Conservation (phyloP, 2,888 invertebrate genomes). For the Molorchus minor region DNA sequence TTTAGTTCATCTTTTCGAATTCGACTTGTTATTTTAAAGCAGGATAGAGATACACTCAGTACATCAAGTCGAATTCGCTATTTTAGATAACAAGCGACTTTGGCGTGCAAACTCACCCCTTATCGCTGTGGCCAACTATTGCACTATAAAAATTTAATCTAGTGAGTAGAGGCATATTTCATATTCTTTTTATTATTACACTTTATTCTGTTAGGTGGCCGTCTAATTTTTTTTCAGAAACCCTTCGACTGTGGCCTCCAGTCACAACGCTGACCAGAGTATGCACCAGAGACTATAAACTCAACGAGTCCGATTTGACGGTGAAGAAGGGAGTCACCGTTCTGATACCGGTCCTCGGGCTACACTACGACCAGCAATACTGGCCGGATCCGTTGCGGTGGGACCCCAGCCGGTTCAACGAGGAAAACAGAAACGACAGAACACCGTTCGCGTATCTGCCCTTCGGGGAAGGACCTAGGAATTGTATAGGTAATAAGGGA, state of each 20-base stretch:
- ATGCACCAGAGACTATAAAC: constrained; percentile 47
- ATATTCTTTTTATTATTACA: too few relatives aligned
- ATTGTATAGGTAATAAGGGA: constrained; percentile 52
- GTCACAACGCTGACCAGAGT: constrained; percentile 46
- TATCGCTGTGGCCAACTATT: too few relatives aligned
- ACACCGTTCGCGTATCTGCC: constrained; percentile 51
- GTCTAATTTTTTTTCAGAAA: too few relatives aligned
- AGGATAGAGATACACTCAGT: too few relatives aligned
- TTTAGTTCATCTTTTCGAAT: too few relatives aligned
- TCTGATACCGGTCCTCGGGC: constrained; percentile 50
- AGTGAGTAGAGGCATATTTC: too few relatives aligned
- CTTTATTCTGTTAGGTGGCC: too few relatives aligned
- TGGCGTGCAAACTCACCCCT: too few relatives aligned
- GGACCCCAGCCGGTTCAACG: constrained; percentile 59
- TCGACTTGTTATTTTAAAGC: too few relatives aligned
- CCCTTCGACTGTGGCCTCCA: constrained; percentile 58
- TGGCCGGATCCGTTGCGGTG: constrained; percentile 59
- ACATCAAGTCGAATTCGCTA: too few relatives aligned
- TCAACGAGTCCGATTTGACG: constrained; percentile 39
- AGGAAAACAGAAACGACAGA: constrained; percentile 50
- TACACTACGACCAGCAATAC: constrained; percentile 56
- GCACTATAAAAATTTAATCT: too few relatives aligned
- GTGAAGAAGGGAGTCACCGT: constrained; percentile 53
- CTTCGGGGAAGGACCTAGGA: constrained; percentile 54
- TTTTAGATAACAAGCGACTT: too few relatives aligned